Percentiles rank a stretch among this genome's conserved stretches.
Evolutionary conservation across 2,113 vertebrate genomes (phyloP).

Genomic region (Pygoscelis adeliae): DNA sequence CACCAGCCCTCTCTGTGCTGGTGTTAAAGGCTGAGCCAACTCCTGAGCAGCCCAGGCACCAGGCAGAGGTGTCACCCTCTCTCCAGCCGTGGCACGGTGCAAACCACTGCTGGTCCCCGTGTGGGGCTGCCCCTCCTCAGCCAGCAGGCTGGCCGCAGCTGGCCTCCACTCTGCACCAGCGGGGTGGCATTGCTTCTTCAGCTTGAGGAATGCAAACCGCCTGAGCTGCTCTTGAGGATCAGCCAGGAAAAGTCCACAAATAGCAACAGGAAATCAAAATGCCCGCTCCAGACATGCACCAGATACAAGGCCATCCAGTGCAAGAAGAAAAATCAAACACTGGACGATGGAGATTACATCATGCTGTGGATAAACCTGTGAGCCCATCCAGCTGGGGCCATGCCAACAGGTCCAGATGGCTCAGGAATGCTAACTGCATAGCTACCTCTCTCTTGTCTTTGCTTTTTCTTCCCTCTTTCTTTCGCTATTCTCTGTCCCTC

Average conservation of each 20-base stretch:
- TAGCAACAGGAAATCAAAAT: conserved; percentile 64
- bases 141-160: background rate
- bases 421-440: conserved; percentile 76
- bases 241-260: conserved; percentile 61
- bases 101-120: background rate
- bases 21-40: background rate
- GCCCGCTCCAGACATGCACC: conserved; percentile 43
- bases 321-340: conserved; percentile 33
- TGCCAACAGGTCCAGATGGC: conserved; percentile 78
- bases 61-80: background rate
- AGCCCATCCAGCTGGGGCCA: conserved; percentile 71
- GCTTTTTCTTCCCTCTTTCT: conserved; percentile 38
- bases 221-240: background rate
- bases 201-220: conserved; percentile 34
- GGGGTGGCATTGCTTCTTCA: conserved; percentile 24
- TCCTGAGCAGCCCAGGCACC: background rate
- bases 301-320: conserved; percentile 33
- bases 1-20: background rate
- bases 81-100: background rate
- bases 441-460: conserved; percentile 70
- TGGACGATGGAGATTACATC: conserved; percentile 71
- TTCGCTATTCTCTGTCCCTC: background rate
- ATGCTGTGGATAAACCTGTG: conserved; percentile 61
- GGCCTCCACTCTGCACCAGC: accelerated
- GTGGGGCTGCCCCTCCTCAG: background rate